Evolutionary conservation across 2,113 vertebrate species (phyloP).

Genomic region (Myiopsitta monachus): DNA sequence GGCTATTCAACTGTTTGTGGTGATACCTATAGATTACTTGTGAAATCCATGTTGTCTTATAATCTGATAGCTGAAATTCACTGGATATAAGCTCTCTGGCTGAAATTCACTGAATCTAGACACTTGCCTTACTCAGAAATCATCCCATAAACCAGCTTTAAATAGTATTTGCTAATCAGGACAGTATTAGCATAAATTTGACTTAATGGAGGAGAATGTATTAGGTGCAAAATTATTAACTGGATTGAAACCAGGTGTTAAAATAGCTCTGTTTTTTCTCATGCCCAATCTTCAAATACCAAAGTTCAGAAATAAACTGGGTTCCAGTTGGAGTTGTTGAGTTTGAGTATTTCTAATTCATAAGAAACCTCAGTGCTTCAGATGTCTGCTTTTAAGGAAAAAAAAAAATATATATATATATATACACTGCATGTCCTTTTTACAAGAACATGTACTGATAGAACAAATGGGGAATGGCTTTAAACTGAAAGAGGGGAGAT

Average conservation of each 20-base stretch:
- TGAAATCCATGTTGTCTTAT: background rate
- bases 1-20: background rate
- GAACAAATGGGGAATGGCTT: background rate
- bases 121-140: background rate
- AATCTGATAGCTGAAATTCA: background rate
- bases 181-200: conserved; percentile 56
- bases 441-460: background rate
- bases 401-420: background rate
- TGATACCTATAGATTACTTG: background rate
- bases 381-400: background rate
- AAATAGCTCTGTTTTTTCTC: conserved; percentile 36
- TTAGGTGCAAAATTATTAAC: conserved; percentile 40
- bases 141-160: conserved; percentile 14
- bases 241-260: conserved; percentile 42
- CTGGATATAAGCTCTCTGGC: background rate
- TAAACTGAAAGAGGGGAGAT: background rate
- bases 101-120: background rate
- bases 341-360: background rate
- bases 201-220: conserved; percentile 19
- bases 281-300: background rate
- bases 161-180: conserved; percentile 58
- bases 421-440: background rate
- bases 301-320: background rate
- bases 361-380: background rate
- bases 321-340: background rate